Evolutionary conservation across 2,888 invertebrate genomes (phyloP).

Genomic region (Hirtodrosophila trivittata): DNA sequence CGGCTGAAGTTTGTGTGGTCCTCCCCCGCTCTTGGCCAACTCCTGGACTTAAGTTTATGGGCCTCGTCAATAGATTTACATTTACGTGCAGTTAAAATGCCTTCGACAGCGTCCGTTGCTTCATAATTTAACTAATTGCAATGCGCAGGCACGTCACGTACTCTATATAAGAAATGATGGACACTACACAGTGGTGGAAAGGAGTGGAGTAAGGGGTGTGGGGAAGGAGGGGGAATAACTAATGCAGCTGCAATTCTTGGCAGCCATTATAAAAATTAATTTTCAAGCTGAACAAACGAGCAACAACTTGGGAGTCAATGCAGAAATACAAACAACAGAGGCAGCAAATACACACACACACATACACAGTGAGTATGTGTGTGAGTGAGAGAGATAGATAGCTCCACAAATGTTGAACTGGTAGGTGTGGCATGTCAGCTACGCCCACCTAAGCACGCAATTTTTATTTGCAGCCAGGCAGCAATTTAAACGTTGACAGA

Average conservation of each 20-base stretch:
- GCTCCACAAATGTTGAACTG: slow-evolving; percentile 23
- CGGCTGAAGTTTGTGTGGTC: slow-evolving; percentile 42
- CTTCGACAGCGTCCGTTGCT: slow-evolving; percentile 35
- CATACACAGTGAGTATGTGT: slow-evolving; percentile 17
- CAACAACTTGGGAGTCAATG: slow-evolving; percentile 78
- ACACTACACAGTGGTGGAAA: neutral
- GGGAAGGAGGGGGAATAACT: slow-evolving; percentile 2
- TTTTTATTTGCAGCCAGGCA: slow-evolving; percentile 65
- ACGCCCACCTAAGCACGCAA: slow-evolving; percentile 78
- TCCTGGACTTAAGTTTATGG: too few relatives aligned
- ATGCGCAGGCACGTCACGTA: slow-evolving; percentile 75
- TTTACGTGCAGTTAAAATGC: slow-evolving; percentile 69
- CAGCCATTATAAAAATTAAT: slow-evolving; percentile 78
- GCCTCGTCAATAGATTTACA: slow-evolving; percentile 58
- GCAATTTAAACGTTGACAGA: slow-evolving; percentile 78
- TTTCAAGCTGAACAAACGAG: slow-evolving; percentile 79
- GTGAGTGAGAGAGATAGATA: slow-evolving; percentile 10
- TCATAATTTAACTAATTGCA: slow-evolving; percentile 78
- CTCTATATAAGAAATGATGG: slow-evolving; percentile 28
- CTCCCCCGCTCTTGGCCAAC: slow-evolving; percentile 4
- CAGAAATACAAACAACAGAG: slow-evolving; percentile 65
- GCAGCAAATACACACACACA: slow-evolving; percentile 36
- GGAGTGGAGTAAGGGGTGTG: neutral
- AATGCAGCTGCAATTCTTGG: slow-evolving; percentile 75
- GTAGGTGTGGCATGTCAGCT: slow-evolving; percentile 77